Evolutionary conservation across 1,140 invertebrate species (phyloP), one percentile per base, ranked within the genome.

Genomic region (Micrasema longulum): DNA sequence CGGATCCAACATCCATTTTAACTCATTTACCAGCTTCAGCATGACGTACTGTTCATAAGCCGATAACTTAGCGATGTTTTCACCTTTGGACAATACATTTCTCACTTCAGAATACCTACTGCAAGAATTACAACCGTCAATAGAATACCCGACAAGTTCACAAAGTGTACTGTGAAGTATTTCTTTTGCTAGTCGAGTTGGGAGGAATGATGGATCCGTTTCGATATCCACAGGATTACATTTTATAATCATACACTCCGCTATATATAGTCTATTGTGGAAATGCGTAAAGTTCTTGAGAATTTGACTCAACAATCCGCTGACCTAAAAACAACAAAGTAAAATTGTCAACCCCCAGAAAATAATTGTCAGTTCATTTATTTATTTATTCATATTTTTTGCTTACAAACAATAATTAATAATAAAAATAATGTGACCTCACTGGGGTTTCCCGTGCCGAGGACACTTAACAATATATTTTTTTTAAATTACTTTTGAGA

Each of bases 31-130:
- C 26, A 57, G 14, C 35, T 57, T 60, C 1, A 69, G 20, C 67
- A 69, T 60, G 11, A 60, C 60, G 23, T 69, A 69, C n/a, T 60
- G 55, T 16, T 69, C 67, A 14, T 69, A 69, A 7, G 50, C 41
- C 6, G 18, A 9, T 22, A 69, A 22, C 0, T 6, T 12, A 18
- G 43, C 20, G 12, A 26, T 16, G 1, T 20, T 12, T 57, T 69
- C 22, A 12, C 41, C 67, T 47, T 57, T 47, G 0, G 26, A 26
- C 6, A 69, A 26, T 12, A 69, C 41, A 10, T 35, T 35, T 23
- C 60, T 60, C 4, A 69, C 5, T 12, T 69, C 67, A n/a, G n/a
- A 35, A 20, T 47, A 69, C 5, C 16, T 57, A 7, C 36, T 9
- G 31, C 53, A 48, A 1, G 16, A 7, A 14, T 48, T 48, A n/a